These are phyloP conservation scores for honey bee (Apis mellifera) DNA, from an alignment of 1,140 invertebrate species.

Conservation along the genomic window DNA sequence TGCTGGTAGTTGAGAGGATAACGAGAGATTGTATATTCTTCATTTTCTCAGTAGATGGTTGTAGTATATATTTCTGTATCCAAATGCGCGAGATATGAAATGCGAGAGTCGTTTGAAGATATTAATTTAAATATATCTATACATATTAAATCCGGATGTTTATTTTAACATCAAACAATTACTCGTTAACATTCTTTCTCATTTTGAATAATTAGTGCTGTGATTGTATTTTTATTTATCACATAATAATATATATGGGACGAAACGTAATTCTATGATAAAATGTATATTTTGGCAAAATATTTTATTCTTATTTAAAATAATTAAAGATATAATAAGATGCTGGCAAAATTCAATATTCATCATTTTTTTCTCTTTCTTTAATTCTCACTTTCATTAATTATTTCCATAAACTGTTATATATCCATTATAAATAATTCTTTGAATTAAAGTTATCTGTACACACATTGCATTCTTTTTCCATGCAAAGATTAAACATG, in stretches of 20 bases:
- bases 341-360: background rate
- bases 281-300: background rate
- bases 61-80: conserved; percentile 36
- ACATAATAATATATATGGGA: background rate
- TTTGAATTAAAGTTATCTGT: background rate
- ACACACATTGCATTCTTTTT: no score
- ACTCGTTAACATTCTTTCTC: background rate
- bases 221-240: no score
- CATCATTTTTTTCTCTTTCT: background rate
- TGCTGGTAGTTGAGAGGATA: conserved; percentile 29
- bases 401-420: background rate
- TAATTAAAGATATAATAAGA: background rate
- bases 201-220: background rate
- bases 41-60: conserved; percentile 54
- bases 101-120: background rate
- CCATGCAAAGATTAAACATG: no score
- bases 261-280: background rate
- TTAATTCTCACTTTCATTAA: background rate
- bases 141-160: background rate
- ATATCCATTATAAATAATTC: background rate
- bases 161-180: background rate
- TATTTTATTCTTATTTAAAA: background rate
- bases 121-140: background rate
- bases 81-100: background rate
- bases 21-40: conserved; percentile 43